Base-by-base conservation (phyloP, 2,888 invertebrate genomes). In the Catonia carolina region DNA sequence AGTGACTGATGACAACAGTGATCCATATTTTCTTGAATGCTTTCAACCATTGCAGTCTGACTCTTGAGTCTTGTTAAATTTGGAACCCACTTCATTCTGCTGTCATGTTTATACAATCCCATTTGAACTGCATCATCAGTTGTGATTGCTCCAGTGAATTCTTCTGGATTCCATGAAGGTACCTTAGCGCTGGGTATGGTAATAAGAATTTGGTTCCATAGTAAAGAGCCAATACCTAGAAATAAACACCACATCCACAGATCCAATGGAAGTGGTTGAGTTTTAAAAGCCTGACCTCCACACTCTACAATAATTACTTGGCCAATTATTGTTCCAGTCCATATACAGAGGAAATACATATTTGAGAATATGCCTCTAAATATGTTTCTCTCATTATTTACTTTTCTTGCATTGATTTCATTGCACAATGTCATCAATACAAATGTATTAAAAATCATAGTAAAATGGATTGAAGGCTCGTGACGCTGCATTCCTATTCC, bases 361-460 rank as follows among this genome's bases (percentile, higher is more conserved):
- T 83, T 83, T 18, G 74, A 69, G 62, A 74, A 73, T 59, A 82
- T 69, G 59, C 81, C 81, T 60, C 73, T 70, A 67, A 82, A 78
- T 50, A 83, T 76, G 69, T 83, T 82, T 36, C 82, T 71, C 69
- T 83, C 79, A 45, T 81, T 80, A 69, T 83, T 81, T 62, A 83
- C 79, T 70, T 82, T 83, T 47, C 82, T 71, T 51, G 81, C 78
- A 69, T 83, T 83, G 65, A 83, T 76, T 71, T 83, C 82, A 70
- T 83, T 83, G 73, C 79, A 81, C 50, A 83, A 72, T 2, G 82
- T 83, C 82, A 82, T 83, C 75, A 68, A 65, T 54, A 84, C 82
- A 70, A 83, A 84, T 12, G 80, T 73, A 69, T 84, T 83, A 74
- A 83, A 83, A 65, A 82, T 79, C 65, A 82, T 77, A 54, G 83